Evolutionary conservation across 2,888 invertebrate species (phyloP), one percentile per base, ranked within the genome.

Genomic region (Ariolimax columbianus): DNA sequence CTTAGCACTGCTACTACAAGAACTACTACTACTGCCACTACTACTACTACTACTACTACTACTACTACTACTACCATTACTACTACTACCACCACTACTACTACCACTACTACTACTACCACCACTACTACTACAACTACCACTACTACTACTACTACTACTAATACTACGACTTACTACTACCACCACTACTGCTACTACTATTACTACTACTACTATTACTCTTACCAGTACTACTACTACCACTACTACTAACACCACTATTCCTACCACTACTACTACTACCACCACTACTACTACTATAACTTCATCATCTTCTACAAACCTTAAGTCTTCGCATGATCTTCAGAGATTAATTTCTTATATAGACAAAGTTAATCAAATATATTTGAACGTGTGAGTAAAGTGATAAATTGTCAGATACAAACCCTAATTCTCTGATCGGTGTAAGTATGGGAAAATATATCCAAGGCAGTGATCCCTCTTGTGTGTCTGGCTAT

Each of bases 401-500:
- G n/a, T n/a, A n/a, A n/a, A n/a, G n/a, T n/a, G n/a, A n/a, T n/a
- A n/a, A n/a, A n/a, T n/a, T n/a, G 40, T 38, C 19, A 47, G n/a
- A 43, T 63, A n/a, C 59, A 7, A n/a, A 63, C 59, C n/a, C 59
- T 23, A n/a, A 63, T 11, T 51, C 47, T 51, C 33, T 75, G 75
- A 19, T 51, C 75, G 17, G 33, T 1, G 75, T 68, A 40, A 2
- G 43, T 72, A 7, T 73, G 55, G 26, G 59, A 59, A 33, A 63
- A 59, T 23, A 82, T 82, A 19, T 75, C 63, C 1, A 79, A 36
- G 14, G 73, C 55, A 17, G 84, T 79, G 17, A 79, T 33, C 19
- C 78, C 84, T 55, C 84, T 26, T 9, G 78, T 59, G 38, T 84
- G 84, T 26, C 73, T 38, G 6, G 19, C 14, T 6, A 84, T 38